Evolutionary conservation across 2,113 vertebrate species (phyloP).

Genomic region (Sinocyclocheilus rhinocerous): DNA sequence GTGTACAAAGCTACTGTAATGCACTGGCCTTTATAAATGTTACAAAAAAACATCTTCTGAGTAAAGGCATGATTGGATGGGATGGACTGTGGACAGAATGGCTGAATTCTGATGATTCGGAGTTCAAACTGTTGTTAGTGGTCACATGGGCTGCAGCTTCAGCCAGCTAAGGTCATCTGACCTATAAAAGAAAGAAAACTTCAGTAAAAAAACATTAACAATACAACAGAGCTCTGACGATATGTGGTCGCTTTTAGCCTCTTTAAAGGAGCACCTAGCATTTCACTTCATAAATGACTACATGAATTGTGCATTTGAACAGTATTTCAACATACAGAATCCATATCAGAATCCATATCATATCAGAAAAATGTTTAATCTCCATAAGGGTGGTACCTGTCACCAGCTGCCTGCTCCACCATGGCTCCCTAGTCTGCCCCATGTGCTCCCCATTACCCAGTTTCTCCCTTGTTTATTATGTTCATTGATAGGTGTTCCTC

Average conservation of each 20-base stretch:
- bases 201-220: background rate
- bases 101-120: background rate
- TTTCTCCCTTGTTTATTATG: too few species aligned
- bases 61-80: constrained; percentile 29
- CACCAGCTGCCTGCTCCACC: too few species aligned
- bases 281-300: background rate
- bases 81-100: constrained; percentile 22
- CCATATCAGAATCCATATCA: too few species aligned
- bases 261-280: background rate
- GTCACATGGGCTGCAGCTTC: constrained; percentile 60
- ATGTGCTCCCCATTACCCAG: too few species aligned
- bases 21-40: background rate
- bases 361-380: background rate
- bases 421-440: too few species aligned
- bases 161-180: constrained; percentile 75
- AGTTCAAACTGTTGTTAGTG: constrained; percentile 1
- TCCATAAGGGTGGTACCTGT: background rate
- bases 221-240: background rate
- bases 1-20: constrained; percentile 5
- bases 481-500: too few species aligned
- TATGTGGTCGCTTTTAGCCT: background rate
- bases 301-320: background rate
- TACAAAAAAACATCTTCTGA: constrained; percentile 7
- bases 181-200: constrained; percentile 56
- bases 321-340: background rate